Evolutionary conservation across 2,113 vertebrate species (phyloP).

Genomic region (Crotalus helleri): DNA sequence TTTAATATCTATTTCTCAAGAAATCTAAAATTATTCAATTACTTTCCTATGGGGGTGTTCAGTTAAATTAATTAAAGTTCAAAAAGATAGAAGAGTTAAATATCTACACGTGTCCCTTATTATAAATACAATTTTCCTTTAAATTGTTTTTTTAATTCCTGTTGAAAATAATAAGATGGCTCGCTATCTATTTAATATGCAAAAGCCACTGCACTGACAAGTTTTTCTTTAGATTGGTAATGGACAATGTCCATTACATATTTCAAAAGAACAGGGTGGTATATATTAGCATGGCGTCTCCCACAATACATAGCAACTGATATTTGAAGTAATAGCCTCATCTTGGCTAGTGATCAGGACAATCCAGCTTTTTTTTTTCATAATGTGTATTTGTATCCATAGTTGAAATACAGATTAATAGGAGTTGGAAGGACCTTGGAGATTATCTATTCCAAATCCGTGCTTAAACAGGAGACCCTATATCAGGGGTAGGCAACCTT

Average conservation of each 20-base stretch:
- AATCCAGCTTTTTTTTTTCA: rapidly evolving
- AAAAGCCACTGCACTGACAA: neutral
- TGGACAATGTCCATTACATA: neutral
- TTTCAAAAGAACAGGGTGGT: neutral
- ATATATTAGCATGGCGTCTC: neutral
- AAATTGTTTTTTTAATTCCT: neutral
- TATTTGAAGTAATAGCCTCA: neutral
- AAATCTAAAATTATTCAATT: neutral
- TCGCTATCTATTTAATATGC: neutral
- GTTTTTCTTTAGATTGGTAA: neutral
- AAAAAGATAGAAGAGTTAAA: neutral
- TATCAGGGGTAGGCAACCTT: too few relatives aligned
- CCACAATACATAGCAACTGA: neutral
- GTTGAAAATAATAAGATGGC: neutral
- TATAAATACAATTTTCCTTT: neutral
- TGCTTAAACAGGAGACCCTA: too few relatives aligned
- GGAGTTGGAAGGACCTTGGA: neutral
- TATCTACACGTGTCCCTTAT: neutral
- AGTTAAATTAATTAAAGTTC: neutral
- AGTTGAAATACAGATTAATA: neutral
- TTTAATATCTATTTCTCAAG: neutral
- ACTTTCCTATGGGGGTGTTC: neutral
- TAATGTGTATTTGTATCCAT: neutral
- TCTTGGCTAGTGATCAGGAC: neutral
- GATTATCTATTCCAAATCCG: too few relatives aligned